Evolutionary conservation across 2,113 vertebrate species (phyloP).

Genomic region (Narcine bancroftii): DNA sequence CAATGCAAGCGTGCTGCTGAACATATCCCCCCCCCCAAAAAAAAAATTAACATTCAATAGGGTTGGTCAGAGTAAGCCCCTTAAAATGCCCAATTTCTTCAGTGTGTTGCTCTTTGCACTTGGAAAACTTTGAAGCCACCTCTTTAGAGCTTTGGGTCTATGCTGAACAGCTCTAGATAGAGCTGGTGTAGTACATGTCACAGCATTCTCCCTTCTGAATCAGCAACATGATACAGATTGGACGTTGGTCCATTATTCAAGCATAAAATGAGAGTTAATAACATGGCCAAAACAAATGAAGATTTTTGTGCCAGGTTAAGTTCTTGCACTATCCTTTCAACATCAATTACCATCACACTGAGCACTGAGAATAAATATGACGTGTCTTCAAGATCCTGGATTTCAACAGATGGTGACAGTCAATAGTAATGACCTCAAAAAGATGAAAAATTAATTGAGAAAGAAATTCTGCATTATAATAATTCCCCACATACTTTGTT

Average conservation of each 20-base stretch:
- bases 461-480: slow-evolving; percentile 53
- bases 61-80: slow-evolving; percentile 24
- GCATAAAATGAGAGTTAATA: slow-evolving; percentile 39
- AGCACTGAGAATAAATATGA: neutral
- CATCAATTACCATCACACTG: neutral
- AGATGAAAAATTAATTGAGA: slow-evolving; percentile 66
- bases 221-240: slow-evolving; percentile 2
- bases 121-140: slow-evolving; percentile 31
- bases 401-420: slow-evolving; percentile 52
- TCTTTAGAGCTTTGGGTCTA: slow-evolving; percentile 22
- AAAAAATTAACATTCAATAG: neutral
- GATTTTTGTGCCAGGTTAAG: slow-evolving; percentile 38
- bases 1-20: neutral
- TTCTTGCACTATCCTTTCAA: neutral
- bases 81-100: slow-evolving; percentile 13
- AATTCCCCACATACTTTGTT: slow-evolving; percentile 55
- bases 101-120: neutral
- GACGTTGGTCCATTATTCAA: neutral
- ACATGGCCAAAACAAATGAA: slow-evolving; percentile 46
- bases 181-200: slow-evolving; percentile 5
- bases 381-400: slow-evolving; percentile 40
- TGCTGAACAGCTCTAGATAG: slow-evolving; percentile 21
- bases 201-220: slow-evolving; percentile 10
- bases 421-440: slow-evolving; percentile 60
- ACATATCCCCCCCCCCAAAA: no score